Percentiles rank a stretch among this genome's conserved stretches.
Conservation (phyloP, 2,888 invertebrate species). For the Hydraecia micacea region DNA sequence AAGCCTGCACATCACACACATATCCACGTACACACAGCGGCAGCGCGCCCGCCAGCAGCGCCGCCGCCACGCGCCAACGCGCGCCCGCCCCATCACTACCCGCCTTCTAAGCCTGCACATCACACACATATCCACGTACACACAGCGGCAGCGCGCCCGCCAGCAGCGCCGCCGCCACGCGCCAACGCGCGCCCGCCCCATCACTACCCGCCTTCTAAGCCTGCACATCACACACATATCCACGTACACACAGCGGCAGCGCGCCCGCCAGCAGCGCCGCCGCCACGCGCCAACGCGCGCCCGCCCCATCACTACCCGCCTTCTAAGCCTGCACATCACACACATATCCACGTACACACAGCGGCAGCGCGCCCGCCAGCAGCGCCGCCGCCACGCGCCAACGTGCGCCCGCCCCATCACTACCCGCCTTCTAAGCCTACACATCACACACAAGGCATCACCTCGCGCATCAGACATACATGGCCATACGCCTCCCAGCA, state of each 20-base stretch:
- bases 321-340: background rate
- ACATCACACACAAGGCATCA: background rate
- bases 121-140: constrained; percentile 32
- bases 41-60: constrained; percentile 64
- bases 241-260: constrained; percentile 12
- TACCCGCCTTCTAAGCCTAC: too few relatives aligned
- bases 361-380: too few relatives aligned
- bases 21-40: constrained; percentile 23
- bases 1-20: constrained; percentile 50
- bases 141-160: too few relatives aligned
- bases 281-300: constrained; percentile 70
- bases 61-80: constrained; percentile 71
- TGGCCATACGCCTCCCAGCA: background rate
- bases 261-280: constrained; percentile 69
- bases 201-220: too few relatives aligned
- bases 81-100: constrained; percentile 65
- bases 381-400: too few relatives aligned
- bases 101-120: too few relatives aligned
- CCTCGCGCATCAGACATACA: background rate
- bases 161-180: too few relatives aligned
- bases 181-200: too few relatives aligned
- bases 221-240: background rate
- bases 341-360: constrained; percentile 28
- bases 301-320: constrained; percentile 59
- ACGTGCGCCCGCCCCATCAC: too few relatives aligned